Evolutionary conservation across 2,113 vertebrate species (phyloP), one percentile per base, ranked within the genome.

Genomic region (Sitta europaea): DNA sequence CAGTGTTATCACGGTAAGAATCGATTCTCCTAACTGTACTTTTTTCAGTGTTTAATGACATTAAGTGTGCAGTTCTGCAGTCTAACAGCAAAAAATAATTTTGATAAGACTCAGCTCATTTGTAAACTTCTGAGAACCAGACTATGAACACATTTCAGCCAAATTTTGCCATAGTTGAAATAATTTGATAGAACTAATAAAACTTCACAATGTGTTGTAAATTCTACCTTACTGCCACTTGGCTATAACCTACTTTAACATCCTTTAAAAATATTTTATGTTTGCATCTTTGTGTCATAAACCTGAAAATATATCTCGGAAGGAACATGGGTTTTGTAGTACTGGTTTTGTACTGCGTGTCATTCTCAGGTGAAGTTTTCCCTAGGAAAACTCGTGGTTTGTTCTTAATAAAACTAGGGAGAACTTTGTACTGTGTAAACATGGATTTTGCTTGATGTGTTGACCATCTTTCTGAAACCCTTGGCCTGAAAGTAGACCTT

Each of bases 1-100:
- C 99, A 1, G 98, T 99, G 50, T 96, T 99, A 53, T 99, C 99
- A 85, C 98, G 99, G 99, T 99, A 96, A 90, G 97, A 95, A 35
- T 15, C 62, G 75, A 24, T 71, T 94, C n/a, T 68, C 45, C 54
- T 68, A 38, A 50, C 43, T 70, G 0, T 22, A 21, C 40, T 15
- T 17, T 16, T 72, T 42, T 45, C n/a, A 42, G 0, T 51, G 12
- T 45, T 48, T 73, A 17, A 11, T 91, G 36, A 48, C 81, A 48
- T 40, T 65, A 87, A 87, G 53, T 40, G 15, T 88, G 55, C 63
- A 48, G 22, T 86, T 90, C 77, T 88, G 58, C 50, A 65, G 31
- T 53, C 75, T 72, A 70, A 94, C 42, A 91, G 57, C 61, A 84
- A 55, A 51, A 77, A 62, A 71, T 54, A 28, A 48, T 86, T 94